Percentiles rank a stretch among this genome's conserved stretches.
Conservation (phyloP, 2,797 vertebrate species). For the Rhabdomys pumilio region DNA sequence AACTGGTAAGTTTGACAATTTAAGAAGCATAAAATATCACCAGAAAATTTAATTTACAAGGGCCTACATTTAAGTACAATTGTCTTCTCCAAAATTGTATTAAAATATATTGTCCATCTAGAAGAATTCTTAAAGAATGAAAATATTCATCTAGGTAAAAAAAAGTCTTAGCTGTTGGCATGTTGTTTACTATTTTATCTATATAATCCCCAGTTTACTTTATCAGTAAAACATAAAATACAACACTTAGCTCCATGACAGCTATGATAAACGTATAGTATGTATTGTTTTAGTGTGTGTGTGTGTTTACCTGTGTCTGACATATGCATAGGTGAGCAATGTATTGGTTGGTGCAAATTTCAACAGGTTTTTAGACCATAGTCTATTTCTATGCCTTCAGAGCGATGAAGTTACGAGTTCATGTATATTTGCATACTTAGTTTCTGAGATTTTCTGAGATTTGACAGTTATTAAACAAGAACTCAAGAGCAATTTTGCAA, state of each 20-base stretch:
- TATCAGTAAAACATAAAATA: not conserved
- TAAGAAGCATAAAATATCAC: slow-evolving; percentile 59
- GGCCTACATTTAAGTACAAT: slow-evolving; percentile 63
- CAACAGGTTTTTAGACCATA: slow-evolving; percentile 28
- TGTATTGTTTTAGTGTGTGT: not conserved
- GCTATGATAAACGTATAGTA: not conserved
- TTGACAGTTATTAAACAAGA: slow-evolving; percentile 74
- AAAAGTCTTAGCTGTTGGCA: not conserved
- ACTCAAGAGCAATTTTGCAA: slow-evolving; percentile 74
- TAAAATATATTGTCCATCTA: not conserved
- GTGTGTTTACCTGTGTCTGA: not conserved
- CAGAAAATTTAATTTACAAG: slow-evolving; percentile 74
- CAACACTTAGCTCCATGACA: not conserved
- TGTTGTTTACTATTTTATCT: not conserved
- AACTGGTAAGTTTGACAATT: slow-evolving; percentile 58
- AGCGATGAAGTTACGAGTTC: slow-evolving; percentile 32
- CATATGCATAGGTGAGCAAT: not conserved
- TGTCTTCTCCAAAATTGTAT: slow-evolving; percentile 31
- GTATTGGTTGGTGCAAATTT: not conserved
- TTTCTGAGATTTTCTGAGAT: slow-evolving; percentile 65
- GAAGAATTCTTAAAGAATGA: not conserved
- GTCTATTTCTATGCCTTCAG: slow-evolving; percentile 39
- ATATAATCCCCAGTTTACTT: not conserved
- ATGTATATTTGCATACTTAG: slow-evolving; percentile 66
- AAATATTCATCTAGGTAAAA: not conserved